A percentile compares a stretch with the other conserved stretches of the same genome.
phyloP scores from a whole-genome alignment of 2,113 vertebrate species.

The Lipophrys pholis region DNA sequence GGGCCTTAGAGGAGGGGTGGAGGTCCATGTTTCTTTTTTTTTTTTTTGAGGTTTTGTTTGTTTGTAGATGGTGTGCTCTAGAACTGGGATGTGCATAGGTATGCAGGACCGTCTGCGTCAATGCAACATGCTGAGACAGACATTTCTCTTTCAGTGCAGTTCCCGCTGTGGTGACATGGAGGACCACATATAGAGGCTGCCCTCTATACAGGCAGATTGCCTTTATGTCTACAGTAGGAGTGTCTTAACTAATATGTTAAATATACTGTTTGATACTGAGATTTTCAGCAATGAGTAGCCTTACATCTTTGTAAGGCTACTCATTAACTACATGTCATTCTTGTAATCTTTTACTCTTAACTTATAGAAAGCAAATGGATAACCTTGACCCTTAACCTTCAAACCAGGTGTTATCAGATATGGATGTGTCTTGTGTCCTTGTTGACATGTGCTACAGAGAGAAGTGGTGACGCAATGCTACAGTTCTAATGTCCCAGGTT shows the following conservation, averaged over 20 bases:
- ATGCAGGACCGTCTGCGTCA: constrained; percentile 76
- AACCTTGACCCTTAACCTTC: too few species aligned
- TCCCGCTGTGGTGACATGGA: constrained; percentile 31
- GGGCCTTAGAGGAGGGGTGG: constrained; percentile 41
- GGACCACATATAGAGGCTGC: constrained; percentile 59
- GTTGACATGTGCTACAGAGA: too few species aligned
- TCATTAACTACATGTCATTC: too few species aligned
- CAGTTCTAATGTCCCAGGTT: too few species aligned
- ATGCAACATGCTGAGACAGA: constrained; percentile 82
- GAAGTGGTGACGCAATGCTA: too few species aligned
- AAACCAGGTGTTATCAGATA: too few species aligned
- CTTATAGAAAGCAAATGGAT: too few species aligned
- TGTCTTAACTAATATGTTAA: constrained; percentile 8
- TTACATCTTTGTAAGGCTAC: too few species aligned
- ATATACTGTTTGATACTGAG: not conserved
- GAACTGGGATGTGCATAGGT: constrained; percentile 80
- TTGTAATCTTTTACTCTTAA: too few species aligned
- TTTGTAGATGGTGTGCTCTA: constrained; percentile 76
- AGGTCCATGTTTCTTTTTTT: constrained; percentile 57
- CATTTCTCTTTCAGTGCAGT: constrained; percentile 74
- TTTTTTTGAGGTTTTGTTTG: constrained; percentile 68
- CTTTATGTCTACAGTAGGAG: constrained; percentile 8
- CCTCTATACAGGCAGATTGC: constrained; percentile 13
- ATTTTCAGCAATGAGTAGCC: not conserved
- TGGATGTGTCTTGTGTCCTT: too few species aligned